phyloP scores from a whole-genome alignment of 2,113 vertebrate genomes.

The Alligator mississippiensis region DNA sequence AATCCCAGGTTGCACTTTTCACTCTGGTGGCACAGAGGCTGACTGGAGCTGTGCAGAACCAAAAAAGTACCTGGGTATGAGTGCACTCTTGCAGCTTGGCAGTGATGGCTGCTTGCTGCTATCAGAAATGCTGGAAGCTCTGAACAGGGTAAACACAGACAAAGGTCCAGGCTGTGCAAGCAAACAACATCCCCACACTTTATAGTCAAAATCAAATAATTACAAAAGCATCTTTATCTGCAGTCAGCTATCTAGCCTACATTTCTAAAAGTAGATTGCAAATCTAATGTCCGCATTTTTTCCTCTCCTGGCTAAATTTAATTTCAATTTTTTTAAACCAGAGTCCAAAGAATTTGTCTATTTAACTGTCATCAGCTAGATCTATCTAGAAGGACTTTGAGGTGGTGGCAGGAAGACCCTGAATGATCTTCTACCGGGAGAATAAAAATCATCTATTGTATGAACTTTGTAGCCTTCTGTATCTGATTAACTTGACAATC shows the following conservation, averaged over 20 bases:
- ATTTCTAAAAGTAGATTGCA: conserved; percentile 43
- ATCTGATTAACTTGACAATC: conserved; percentile 61
- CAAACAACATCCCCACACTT: conserved; percentile 27
- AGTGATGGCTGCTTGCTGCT: no score
- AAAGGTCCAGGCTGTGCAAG: conserved; percentile 24
- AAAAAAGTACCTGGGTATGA: no score
- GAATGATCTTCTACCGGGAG: neutral
- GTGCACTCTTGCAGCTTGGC: no score
- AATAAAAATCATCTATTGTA: neutral
- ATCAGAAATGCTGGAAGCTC: no score
- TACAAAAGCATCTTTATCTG: conserved; percentile 32
- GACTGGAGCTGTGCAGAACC: no score
- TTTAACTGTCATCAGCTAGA: conserved; percentile 4
- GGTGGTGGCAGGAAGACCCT: neutral
- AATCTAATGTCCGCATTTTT: neutral
- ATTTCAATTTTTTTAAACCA: conserved; percentile 5
- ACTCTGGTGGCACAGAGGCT: no score
- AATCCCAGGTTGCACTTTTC: no score
- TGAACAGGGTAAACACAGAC: no score
- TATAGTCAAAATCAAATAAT: conserved; percentile 23
- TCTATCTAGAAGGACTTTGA: neutral
- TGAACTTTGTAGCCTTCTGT: conserved; percentile 41
- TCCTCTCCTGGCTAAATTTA: neutral
- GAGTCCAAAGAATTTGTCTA: neutral
- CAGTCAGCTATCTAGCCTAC: neutral